phyloP scores from a whole-genome alignment of 64 coral and sea anemone species.

The Pachyseris speciosa region DNA sequence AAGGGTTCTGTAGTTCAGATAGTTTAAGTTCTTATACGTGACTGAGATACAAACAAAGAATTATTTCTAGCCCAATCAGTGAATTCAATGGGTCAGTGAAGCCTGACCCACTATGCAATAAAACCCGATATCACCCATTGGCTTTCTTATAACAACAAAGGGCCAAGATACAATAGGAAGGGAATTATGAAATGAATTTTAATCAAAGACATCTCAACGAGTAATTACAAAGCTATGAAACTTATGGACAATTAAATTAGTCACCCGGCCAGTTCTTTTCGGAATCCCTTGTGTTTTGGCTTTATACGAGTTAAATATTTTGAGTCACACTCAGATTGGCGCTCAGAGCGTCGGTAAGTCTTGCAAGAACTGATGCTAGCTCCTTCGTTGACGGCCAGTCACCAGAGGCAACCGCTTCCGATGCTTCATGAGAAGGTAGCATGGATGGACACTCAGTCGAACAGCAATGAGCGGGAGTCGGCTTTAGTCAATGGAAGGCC shows the following conservation, averaged over 20 bases:
- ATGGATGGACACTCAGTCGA: background rate
- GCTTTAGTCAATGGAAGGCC: slow-evolving; percentile 45
- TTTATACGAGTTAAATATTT: background rate
- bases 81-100: slow-evolving; percentile 12
- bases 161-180: background rate
- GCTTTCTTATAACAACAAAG: slow-evolving; percentile 20
- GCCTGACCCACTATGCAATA: slow-evolving; percentile 28
- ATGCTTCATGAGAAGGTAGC: background rate
- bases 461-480: background rate
- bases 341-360: background rate
- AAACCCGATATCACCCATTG: slow-evolving; percentile 10
- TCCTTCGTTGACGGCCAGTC: background rate
- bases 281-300: background rate
- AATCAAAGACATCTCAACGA: slow-evolving; percentile 1
- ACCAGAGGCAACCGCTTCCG: slow-evolving; percentile 12
- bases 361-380: background rate
- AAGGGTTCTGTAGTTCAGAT: too few species aligned
- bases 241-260: background rate
- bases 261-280: background rate
- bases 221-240: slow-evolving; percentile 5
- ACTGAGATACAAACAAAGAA: background rate
- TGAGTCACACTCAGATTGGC: background rate
- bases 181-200: slow-evolving; percentile 11
- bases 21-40: background rate
- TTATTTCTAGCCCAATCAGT: background rate